Base-by-base conservation (phyloP, 2,797 vertebrate genomes). In the Sternarchorhynchus goeldii region DNA sequence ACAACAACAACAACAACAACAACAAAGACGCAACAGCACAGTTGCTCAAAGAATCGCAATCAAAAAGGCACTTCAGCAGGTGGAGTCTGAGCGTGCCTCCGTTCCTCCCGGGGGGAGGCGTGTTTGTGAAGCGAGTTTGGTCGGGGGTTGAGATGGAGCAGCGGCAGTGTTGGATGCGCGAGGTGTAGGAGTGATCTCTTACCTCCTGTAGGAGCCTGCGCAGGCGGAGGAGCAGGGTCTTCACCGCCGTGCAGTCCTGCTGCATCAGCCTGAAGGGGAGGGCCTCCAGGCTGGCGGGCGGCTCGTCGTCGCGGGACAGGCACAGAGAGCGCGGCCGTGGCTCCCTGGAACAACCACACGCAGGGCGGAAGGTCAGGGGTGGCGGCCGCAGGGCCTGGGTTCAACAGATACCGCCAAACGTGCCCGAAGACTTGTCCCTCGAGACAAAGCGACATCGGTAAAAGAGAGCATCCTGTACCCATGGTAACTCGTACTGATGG, bases 161-260 rank as follows among this genome's bases (percentile, higher is more conserved):
- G 25, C 25, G 25, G 25, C 25, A 25, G 25, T 25, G 25, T 25
- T 25, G 25, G 25, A 25, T 25, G 25, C 1, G 25, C 25, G 69
- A 78, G 59, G 56, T 59, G 57, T 66, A 34, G 73, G 79, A 39
- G 69, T 78, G 70, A 55, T 73, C 29, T 17, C 88, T 76, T 94
- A 99, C 97, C 96, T 99, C 97, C 90, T 99, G 97, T 72, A 99
- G 94, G 79, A 96, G 94, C 85, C 96, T 93, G 85, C 96, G 95
- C 91, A 99, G 94, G 88, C 97, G 95, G 81, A 98, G 90, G 72
- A 99, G 93, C 76, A 98, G 85, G 0, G 96, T 97, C 92, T 98
- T 99, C 12, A 98, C 95, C 59, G 96, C 93, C 1, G 96, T 98
- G 83, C 97, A 99, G 87, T 99, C 97, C 84, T 99, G 97, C 84